These are phyloP conservation scores for Mamestra brassicae DNA, from an alignment of 2,888 invertebrate genomes.

Conservation along the genomic window DNA sequence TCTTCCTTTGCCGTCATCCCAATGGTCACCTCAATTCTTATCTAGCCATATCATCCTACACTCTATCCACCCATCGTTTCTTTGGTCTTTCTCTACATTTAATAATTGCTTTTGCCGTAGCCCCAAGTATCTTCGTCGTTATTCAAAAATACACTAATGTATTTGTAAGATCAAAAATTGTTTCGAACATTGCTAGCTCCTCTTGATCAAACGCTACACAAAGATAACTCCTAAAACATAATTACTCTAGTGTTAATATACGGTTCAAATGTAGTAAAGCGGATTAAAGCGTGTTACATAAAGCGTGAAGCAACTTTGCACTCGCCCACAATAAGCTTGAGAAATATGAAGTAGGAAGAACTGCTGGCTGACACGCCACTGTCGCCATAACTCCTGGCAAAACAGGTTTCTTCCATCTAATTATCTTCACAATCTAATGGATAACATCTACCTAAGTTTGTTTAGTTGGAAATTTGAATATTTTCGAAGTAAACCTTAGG, in stretches of 20 bases:
- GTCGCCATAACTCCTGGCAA: slow-evolving; percentile 61
- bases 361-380: slow-evolving; percentile 72
- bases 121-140: not conserved
- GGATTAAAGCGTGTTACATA: slow-evolving; percentile 27
- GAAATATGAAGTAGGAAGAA: slow-evolving; percentile 65
- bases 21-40: not conserved
- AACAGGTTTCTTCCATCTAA: slow-evolving; percentile 71
- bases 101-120: too few species aligned
- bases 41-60: not conserved
- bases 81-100: not conserved
- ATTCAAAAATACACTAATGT: not conserved
- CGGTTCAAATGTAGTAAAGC: slow-evolving; percentile 14
- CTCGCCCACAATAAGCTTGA: slow-evolving; percentile 53
- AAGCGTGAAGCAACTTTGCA: slow-evolving; percentile 41
- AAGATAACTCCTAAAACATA: slow-evolving; percentile 1
- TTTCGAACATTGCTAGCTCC: not conserved
- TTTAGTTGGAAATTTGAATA: not conserved
- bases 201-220: slow-evolving; percentile 12
- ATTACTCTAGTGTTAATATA: not conserved
- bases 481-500: not conserved
- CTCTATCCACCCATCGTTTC: not conserved
- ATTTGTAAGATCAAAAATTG: not conserved
- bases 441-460: not conserved
- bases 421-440: slow-evolving; percentile 44
- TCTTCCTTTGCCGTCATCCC: not conserved